These are phyloP conservation scores for Anadara kagoshimensis DNA, from an alignment of 1,140 invertebrate genomes.

Conservation along the genomic window DNA sequence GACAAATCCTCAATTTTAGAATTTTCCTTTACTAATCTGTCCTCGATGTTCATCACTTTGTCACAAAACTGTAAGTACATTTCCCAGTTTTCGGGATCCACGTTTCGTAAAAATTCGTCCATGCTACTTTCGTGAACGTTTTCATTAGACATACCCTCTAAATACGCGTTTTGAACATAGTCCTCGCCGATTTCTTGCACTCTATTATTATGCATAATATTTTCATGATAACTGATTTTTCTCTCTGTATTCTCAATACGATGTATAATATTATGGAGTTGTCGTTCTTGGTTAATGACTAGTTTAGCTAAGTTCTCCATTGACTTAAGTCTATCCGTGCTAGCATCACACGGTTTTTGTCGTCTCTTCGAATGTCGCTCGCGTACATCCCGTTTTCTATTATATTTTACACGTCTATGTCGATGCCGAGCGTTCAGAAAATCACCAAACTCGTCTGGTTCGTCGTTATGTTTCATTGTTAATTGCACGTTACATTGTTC, in stretches of 20 bases:
- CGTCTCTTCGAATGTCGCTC: constrained; percentile 15
- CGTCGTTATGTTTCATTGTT: constrained; percentile 70
- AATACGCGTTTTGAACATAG: constrained; percentile 87
- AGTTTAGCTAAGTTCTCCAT: constrained; percentile 83
- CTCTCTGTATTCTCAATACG: constrained; percentile 83
- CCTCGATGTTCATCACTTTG: constrained; percentile 82
- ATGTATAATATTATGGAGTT: constrained; percentile 83
- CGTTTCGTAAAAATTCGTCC: constrained; percentile 52
- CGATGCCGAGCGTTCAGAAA: constrained; percentile 57
- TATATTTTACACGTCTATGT: constrained; percentile 54
- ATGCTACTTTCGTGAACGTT: constrained; percentile 66
- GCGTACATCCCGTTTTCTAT: constrained; percentile 44
- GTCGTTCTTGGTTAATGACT: constrained; percentile 86
- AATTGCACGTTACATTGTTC: constrained; percentile 81
- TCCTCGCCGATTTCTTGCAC: constrained; percentile 86
- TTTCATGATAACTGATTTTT: constrained; percentile 84
- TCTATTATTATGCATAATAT: constrained; percentile 81
- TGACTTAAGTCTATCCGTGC: constrained; percentile 44
- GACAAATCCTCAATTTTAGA: constrained; percentile 57
- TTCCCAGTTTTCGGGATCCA: constrained; percentile 51
- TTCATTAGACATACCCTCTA: constrained; percentile 71
- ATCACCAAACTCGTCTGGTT: constrained; percentile 59
- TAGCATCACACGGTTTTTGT: constrained; percentile 15
- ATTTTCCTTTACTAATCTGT: constrained; percentile 81
- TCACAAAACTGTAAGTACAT: constrained; percentile 81